These are phyloP conservation scores for Otis tarda DNA, from an alignment of 2,113 vertebrate species.

Conservation along the genomic window DNA sequence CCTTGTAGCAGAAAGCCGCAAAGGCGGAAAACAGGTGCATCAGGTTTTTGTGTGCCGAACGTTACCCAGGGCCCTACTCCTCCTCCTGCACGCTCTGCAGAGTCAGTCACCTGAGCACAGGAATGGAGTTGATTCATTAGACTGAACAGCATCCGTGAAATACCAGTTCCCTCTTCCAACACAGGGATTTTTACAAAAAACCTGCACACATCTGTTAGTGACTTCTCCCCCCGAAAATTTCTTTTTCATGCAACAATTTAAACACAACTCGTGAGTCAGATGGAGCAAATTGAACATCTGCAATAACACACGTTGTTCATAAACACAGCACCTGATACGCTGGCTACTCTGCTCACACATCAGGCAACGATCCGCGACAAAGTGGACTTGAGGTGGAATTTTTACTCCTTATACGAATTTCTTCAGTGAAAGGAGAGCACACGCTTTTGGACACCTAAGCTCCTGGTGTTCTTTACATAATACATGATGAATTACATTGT, in stretches of 20 bases:
- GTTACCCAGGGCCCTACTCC: not conserved
- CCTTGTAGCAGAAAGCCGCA: not conserved
- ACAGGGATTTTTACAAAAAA: not conserved
- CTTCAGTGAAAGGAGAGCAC: not conserved
- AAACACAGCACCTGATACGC: fast-evolving
- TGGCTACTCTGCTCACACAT: not conserved
- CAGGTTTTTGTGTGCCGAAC: not conserved
- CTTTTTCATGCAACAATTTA: not conserved
- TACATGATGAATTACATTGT: not conserved
- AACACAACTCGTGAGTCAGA: not conserved
- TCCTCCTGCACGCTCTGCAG: not conserved
- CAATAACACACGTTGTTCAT: not conserved
- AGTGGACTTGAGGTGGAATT: not conserved
- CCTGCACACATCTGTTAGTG: fast-evolving
- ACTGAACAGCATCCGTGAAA: not conserved
- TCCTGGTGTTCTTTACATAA: not conserved
- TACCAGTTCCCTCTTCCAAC: not conserved
- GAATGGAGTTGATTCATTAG: not conserved
- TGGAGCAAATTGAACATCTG: not conserved
- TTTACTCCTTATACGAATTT: not conserved
- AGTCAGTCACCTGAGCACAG: not conserved
- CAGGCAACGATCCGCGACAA: not conserved
- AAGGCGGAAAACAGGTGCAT: not conserved
- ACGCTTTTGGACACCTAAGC: not conserved
- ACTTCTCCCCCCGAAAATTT: not conserved